phyloP scores from a whole-genome alignment of 2,888 invertebrate genomes.

The Diachrysia chrysitis region DNA sequence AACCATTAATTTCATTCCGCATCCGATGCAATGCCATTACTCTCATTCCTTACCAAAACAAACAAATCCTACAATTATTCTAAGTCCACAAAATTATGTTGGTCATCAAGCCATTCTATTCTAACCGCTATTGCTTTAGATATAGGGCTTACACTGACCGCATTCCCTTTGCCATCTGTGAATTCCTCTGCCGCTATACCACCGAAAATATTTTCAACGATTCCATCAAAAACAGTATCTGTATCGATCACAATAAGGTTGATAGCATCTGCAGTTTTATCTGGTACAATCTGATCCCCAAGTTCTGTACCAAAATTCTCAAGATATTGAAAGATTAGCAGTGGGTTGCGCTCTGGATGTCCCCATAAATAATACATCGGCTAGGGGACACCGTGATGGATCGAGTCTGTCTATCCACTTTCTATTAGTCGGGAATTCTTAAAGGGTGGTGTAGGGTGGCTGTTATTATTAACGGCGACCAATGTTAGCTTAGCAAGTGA shows the following conservation, averaged over 20 bases:
- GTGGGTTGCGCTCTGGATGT: constrained; percentile 81
- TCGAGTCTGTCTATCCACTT: constrained; percentile 85
- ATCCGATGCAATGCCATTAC: constrained; percentile 83
- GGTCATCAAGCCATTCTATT: constrained; percentile 49
- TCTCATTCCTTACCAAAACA: constrained; percentile 84
- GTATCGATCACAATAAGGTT: constrained; percentile 63
- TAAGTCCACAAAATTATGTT: constrained; percentile 67
- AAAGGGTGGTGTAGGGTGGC: constrained; percentile 85
- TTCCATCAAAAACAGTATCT: constrained; percentile 66
- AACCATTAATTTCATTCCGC: constrained; percentile 82
- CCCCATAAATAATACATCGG: constrained; percentile 89
- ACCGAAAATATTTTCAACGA: constrained; percentile 55
- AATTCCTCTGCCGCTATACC: constrained; percentile 70
- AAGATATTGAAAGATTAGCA: constrained; percentile 89
- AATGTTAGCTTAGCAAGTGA: constrained; percentile 85
- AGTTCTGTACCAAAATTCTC: constrained; percentile 83
- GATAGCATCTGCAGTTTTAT: constrained; percentile 41
- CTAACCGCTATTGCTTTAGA: constrained; percentile 56
- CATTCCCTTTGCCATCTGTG: constrained; percentile 64
- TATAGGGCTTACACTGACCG: constrained; percentile 60
- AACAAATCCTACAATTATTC: constrained; percentile 88
- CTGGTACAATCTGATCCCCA: constrained; percentile 70
- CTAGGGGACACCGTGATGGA: constrained; percentile 85
- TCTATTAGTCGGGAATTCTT: constrained; percentile 88
- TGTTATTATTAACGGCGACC: constrained; percentile 82